Evolutionary conservation across 2,113 vertebrate species (phyloP), one percentile per base, ranked within the genome.

Genomic region (Acanthochromis polyacanthus): DNA sequence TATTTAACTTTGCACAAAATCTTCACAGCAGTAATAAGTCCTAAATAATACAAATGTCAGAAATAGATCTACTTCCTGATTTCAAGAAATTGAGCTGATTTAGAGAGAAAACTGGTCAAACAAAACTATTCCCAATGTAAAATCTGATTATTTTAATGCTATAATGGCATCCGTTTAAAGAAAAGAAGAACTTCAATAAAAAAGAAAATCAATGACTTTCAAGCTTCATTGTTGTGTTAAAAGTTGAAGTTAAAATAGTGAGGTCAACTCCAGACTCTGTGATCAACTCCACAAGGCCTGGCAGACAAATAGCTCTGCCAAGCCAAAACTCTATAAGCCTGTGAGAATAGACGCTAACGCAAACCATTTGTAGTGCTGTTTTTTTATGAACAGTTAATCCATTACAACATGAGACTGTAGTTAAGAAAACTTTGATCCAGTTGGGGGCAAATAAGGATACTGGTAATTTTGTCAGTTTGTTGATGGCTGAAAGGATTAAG

Each of bases 351-450:
- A 83, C 11, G n/a, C 84, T 84, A 89, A 90, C 71, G 46, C 58
- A 75, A 90, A 90, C 67, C 88, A 84, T 91, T 93, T 80, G 81
- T 56, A 80, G 56, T 30, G 68, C 74, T 87, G 80, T 75, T 83
- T 79, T 83, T 86, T 87, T 80, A 85, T 56, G 74, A 86, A 82
- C 72, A 86, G 90, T 83, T 88, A 86, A 88, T 88, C 81, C 83
- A 88, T 69, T 68, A 80, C 78, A 92, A 81, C 89, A 88, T 80
- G 55, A 78, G 80, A 85, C 63, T 87, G 85, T 80, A 84, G 83
- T 89, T 85, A 85, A 69, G 80, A 55, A 71, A 84, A 82, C 81
- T 91, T 81, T 89, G 81, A 89, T 90, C 82, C 76, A 61, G 75
- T 56, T 38, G 57, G 67, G 85, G 83, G 77, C 51, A 82, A 83